Evolutionary conservation across 2,797 vertebrate genomes (phyloP).

Genomic region (Serranus cabrilla): DNA sequence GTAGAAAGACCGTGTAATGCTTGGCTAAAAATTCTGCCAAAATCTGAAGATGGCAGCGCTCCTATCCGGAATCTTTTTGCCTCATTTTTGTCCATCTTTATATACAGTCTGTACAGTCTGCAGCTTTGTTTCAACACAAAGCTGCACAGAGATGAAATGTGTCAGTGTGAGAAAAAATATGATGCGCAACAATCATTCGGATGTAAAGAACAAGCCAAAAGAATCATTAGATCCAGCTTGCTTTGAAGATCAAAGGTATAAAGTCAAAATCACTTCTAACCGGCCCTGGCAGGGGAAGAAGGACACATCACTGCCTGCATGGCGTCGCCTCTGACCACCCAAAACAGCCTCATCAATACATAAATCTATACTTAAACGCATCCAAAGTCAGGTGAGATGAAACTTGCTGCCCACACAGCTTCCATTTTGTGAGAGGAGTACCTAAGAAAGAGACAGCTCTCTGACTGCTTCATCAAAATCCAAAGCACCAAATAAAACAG

Average conservation of each 20-base stretch:
- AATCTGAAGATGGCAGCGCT: too few species aligned
- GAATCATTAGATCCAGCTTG: constrained; percentile 50
- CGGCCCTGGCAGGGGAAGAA: constrained; percentile 40
- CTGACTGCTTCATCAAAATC: constrained; percentile 60
- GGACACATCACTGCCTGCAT: constrained; percentile 32
- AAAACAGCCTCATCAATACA: constrained; percentile 39
- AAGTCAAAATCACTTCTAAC: constrained; percentile 47
- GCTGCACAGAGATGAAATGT: constrained; percentile 23
- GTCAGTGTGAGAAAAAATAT: constrained; percentile 26
- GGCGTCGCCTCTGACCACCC: constrained; percentile 39
- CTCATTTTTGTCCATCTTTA: too few species aligned
- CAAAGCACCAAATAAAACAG: constrained; percentile 69
- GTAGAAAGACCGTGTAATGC: too few species aligned
- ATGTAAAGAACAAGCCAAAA: constrained; percentile 37
- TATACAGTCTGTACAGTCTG: too few species aligned
- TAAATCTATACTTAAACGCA: constrained; percentile 45
- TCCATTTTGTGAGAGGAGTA: constrained; percentile 42
- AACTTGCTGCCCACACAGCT: constrained; percentile 25
- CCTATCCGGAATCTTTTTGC: too few species aligned
- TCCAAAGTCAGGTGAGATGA: constrained; percentile 28
- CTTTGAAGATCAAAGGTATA: constrained; percentile 29
- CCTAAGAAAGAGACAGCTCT: constrained; percentile 29
- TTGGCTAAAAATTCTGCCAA: too few species aligned
- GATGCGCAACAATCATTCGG: constrained; percentile 17
- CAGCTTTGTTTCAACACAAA: constrained; percentile 29